Percentiles rank a stretch among this genome's conserved stretches.
Conservation (phyloP, 1,140 invertebrate species). For the Phocides pigmalion region DNA sequence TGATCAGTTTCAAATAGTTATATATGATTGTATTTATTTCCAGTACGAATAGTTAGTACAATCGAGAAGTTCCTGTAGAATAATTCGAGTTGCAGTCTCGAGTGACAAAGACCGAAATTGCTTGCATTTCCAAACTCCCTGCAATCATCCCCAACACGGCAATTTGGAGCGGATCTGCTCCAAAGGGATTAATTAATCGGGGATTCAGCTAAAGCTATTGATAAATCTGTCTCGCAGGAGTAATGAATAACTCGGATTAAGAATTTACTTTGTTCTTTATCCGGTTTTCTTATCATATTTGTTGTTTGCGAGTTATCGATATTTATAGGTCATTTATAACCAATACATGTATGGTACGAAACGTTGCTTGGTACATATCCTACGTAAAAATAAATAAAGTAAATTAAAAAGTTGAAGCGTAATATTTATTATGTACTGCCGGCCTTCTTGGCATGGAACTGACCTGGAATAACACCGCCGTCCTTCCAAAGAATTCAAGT, state of each 20-base stretch:
- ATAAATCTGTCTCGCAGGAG: constrained; percentile 15
- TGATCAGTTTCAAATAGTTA: no score
- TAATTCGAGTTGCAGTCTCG: background rate
- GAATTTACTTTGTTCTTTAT: constrained; percentile 14
- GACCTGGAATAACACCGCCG: no score
- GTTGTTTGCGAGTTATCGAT: background rate
- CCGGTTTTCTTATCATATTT: background rate
- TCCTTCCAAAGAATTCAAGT: no score
- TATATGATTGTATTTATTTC: no score
- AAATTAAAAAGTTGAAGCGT: no score
- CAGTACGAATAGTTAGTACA: background rate
- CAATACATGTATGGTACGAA: no score
- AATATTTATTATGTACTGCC: no score
- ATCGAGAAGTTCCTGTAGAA: background rate
- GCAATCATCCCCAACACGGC: constrained; percentile 17
- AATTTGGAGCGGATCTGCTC: constrained; percentile 19
- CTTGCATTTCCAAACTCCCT: constrained; percentile 22
- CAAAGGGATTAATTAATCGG: constrained; percentile 28
- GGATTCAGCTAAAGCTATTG: constrained; percentile 19
- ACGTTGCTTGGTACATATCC: no score
- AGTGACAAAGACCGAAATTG: constrained; percentile 14
- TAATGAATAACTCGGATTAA: constrained; percentile 8
- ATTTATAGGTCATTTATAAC: no score
- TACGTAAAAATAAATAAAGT: no score
- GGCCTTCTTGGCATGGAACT: no score